phyloP scores from a whole-genome alignment of 1,140 invertebrate species.

The Pseudomyrmex cubaensis region DNA sequence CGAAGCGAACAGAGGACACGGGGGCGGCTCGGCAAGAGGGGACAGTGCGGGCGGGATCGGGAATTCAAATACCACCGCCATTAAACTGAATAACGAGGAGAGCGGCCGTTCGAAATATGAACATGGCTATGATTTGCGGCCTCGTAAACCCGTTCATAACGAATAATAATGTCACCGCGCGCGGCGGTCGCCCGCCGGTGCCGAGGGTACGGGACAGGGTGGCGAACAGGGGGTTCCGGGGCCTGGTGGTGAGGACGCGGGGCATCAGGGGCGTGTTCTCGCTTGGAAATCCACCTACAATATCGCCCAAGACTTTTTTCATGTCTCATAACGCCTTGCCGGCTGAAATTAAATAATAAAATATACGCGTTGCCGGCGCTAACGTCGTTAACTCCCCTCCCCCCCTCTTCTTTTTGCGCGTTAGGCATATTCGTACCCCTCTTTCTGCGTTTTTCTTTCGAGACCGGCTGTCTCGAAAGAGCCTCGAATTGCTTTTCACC shows the following conservation, averaged over 20 bases:
- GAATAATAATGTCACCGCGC: slow-evolving; percentile 85
- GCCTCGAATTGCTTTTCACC: neutral
- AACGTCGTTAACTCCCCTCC: slow-evolving; percentile 65
- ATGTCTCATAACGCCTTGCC: slow-evolving; percentile 82
- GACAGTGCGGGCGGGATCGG: slow-evolving; percentile 73
- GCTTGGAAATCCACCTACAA: slow-evolving; percentile 84
- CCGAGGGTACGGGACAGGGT: slow-evolving; percentile 11
- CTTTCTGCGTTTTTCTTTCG: slow-evolving; percentile 25
- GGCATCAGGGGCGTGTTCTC: slow-evolving; percentile 60
- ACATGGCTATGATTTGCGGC: slow-evolving; percentile 85
- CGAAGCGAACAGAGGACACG: slow-evolving; percentile 16
- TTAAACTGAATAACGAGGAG: slow-evolving; percentile 86
- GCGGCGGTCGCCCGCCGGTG: slow-evolving; percentile 52
- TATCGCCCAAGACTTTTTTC: slow-evolving; percentile 83
- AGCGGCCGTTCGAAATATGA: slow-evolving; percentile 85
- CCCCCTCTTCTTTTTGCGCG: slow-evolving; percentile 44
- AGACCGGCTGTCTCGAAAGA: slow-evolving; percentile 9
- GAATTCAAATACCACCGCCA: slow-evolving; percentile 85
- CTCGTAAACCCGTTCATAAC: slow-evolving; percentile 86
- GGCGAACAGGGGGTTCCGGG: slow-evolving; percentile 17
- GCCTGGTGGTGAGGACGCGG: slow-evolving; percentile 20
- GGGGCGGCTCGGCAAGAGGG: neutral
- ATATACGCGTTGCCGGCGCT: slow-evolving; percentile 76
- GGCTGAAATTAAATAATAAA: slow-evolving; percentile 85
- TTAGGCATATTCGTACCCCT: slow-evolving; percentile 62